A percentile compares a stretch with the other conserved stretches of the same genome.
Evolutionary conservation across 2,113 vertebrate genomes (phyloP).

Genomic region (Boulengeromyrus knoepffleri): DNA sequence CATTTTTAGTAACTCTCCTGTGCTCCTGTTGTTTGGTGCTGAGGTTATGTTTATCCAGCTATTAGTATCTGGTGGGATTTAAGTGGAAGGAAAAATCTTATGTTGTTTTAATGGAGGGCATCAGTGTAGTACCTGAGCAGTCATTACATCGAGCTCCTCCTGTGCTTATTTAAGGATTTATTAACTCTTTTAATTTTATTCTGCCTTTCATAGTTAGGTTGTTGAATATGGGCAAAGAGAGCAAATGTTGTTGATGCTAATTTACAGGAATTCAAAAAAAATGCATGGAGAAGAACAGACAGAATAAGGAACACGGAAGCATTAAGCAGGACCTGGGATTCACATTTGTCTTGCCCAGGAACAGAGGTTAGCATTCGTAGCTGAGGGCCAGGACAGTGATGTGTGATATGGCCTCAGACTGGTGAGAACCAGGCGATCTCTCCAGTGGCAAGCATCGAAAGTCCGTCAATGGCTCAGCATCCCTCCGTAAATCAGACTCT

Average conservation of each 20-base stretch:
- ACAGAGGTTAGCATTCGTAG: background rate
- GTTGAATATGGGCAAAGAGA: background rate
- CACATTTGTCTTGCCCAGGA: background rate
- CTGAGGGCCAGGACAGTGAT: background rate
- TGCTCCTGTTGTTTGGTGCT: background rate
- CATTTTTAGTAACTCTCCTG: background rate
- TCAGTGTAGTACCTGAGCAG: background rate
- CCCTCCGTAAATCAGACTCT: slow-evolving; percentile 10
- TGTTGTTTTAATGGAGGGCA: background rate
- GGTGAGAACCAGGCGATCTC: background rate
- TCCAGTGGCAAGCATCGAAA: background rate
- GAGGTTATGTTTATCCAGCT: background rate
- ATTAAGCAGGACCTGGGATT: background rate
- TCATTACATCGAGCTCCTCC: background rate
- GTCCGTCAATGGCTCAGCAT: background rate
- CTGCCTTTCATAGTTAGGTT: background rate
- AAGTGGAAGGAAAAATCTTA: background rate
- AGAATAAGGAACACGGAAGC: background rate
- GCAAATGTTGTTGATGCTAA: background rate
- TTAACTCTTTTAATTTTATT: background rate
- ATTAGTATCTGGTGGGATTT: slow-evolving; percentile 3
- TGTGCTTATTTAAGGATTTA: background rate
- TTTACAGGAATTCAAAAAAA: background rate
- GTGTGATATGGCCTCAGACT: background rate
- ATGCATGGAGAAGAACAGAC: background rate